Percentiles rank a stretch among this genome's conserved stretches.
phyloP scores from a whole-genome alignment of 2,888 invertebrate species.

The Blastobasis adustella region DNA sequence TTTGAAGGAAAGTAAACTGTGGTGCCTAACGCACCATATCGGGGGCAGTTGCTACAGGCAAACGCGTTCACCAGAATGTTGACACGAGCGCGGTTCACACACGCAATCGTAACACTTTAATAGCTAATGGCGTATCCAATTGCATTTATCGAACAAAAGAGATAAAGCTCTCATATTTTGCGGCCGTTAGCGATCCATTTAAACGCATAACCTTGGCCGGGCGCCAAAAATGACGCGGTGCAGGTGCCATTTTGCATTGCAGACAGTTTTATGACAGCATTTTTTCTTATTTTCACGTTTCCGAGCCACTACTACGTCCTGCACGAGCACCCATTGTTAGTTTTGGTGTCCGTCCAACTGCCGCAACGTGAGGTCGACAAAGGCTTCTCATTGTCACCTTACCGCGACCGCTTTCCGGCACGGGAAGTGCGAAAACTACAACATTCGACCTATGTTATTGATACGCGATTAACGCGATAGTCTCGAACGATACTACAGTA shows the following conservation, averaged over 20 bases:
- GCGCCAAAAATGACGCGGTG: slow-evolving; percentile 39
- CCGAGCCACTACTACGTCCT: slow-evolving; percentile 3
- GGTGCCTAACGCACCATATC: slow-evolving; percentile 7
- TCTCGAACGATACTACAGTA: not conserved
- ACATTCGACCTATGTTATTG: too few relatives aligned
- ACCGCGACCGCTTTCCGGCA: too few relatives aligned
- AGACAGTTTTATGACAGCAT: slow-evolving; percentile 16
- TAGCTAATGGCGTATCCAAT: slow-evolving; percentile 21
- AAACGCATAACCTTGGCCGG: slow-evolving; percentile 49
- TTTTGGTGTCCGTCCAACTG: slow-evolving; percentile 2
- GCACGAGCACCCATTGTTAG: slow-evolving; percentile 4
- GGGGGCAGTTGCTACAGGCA: slow-evolving; percentile 15
- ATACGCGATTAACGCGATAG: too few relatives aligned
- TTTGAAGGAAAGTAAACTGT: slow-evolving; percentile 21
- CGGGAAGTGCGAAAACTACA: too few relatives aligned
- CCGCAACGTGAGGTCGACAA: not conserved
- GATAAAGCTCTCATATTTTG: slow-evolving; percentile 23
- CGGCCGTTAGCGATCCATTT: slow-evolving; percentile 41
- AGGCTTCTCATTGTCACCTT: too few relatives aligned
- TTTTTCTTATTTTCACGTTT: slow-evolving; percentile 14
- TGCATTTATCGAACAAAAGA: slow-evolving; percentile 28
- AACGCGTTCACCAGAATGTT: not conserved
- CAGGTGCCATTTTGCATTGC: slow-evolving; percentile 27
- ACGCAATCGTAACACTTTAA: slow-evolving; percentile 17
- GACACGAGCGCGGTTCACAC: slow-evolving; percentile 4